phyloP scores from a whole-genome alignment of 2,113 vertebrate genomes.

The Talpa occidentalis region DNA sequence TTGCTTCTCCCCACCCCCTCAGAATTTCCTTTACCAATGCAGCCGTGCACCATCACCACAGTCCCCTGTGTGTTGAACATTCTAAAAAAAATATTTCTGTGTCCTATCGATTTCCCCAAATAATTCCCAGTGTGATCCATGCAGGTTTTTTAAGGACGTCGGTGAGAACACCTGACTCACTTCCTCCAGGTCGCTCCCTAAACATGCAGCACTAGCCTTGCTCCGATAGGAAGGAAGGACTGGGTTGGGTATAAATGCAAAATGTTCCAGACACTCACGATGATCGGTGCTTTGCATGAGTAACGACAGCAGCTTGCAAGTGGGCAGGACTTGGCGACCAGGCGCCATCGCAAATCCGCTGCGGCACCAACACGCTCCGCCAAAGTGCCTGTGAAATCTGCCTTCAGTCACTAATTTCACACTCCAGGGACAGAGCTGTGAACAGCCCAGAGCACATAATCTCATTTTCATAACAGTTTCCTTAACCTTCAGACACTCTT shows the following conservation, averaged over 20 bases:
- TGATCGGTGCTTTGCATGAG: slow-evolving; percentile 75
- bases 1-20: too few species aligned
- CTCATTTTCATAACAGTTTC: slow-evolving; percentile 69
- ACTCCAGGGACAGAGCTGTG: slow-evolving; percentile 66
- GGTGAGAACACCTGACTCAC: not conserved
- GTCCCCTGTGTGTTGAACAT: not conserved
- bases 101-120: not conserved
- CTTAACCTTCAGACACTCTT: too few species aligned
- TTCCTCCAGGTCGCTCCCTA: not conserved
- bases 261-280: slow-evolving; percentile 58
- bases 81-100: too few species aligned
- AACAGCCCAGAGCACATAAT: slow-evolving; percentile 68
- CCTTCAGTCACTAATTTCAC: slow-evolving; percentile 68
- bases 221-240: not conserved
- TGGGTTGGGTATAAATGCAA: slow-evolving; percentile 60
- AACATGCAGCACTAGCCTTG: not conserved
- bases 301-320: slow-evolving; percentile 74
- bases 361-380: slow-evolving; percentile 25
- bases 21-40: too few species aligned
- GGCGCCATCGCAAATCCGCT: slow-evolving; percentile 58
- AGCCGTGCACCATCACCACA: too few species aligned
- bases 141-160: not conserved
- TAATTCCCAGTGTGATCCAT: not conserved
- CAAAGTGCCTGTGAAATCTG: slow-evolving; percentile 81
- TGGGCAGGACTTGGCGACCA: slow-evolving; percentile 75